Conservation (phyloP, 1,140 invertebrate species). For the Branchinecta lynchi region DNA sequence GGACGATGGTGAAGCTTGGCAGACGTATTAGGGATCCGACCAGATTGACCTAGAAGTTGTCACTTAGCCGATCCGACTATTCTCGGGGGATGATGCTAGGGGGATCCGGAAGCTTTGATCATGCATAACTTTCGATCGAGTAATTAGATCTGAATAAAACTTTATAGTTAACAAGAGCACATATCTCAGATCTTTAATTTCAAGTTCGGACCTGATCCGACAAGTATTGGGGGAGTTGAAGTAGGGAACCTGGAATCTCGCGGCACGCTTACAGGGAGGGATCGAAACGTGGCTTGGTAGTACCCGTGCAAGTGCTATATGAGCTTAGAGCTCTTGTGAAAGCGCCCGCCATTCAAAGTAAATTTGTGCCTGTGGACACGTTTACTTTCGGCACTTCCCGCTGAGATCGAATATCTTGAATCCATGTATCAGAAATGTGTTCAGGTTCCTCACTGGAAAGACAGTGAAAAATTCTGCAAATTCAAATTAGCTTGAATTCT, state of each 20-base stretch:
- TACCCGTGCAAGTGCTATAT: neutral
- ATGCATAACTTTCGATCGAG: neutral
- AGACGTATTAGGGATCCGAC: neutral
- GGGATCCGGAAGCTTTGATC: neutral
- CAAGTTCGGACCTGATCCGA: neutral
- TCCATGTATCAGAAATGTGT: no score
- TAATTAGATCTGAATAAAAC: neutral
- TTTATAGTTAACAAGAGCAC: neutral
- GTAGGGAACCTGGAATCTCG: neutral
- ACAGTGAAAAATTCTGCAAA: no score
- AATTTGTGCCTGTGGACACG: no score
- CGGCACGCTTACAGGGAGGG: neutral
- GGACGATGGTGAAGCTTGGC: neutral
- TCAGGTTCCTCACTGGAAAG: no score
- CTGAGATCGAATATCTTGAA: no score
- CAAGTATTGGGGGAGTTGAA: neutral
- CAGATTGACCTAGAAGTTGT: neutral
- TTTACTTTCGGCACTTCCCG: no score
- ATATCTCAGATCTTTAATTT: neutral
- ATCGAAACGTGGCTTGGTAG: neutral
- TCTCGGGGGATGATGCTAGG: neutral
- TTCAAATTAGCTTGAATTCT: no score
- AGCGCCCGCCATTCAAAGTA: no score
- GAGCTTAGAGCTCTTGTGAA: no score
- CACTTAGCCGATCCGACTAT: neutral